Evolutionary conservation across 2,888 invertebrate species (phyloP).

Genomic region (Entomobrya proxima): DNA sequence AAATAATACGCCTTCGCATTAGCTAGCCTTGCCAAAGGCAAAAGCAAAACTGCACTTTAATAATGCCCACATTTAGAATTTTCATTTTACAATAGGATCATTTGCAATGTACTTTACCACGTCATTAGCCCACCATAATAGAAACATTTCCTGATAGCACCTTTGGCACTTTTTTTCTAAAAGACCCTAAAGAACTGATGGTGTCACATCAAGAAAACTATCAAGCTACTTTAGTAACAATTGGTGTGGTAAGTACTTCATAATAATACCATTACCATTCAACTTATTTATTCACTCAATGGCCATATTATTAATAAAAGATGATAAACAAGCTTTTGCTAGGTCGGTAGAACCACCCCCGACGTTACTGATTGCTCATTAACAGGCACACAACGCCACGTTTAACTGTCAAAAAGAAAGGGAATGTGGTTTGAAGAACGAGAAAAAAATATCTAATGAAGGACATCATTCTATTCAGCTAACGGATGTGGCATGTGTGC

Average conservation of each 20-base stretch:
- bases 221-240: too few relatives aligned
- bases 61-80: background rate
- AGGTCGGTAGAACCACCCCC: conserved; percentile 43
- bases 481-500: background rate
- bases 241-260: too few relatives aligned
- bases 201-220: background rate
- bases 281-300: background rate
- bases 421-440: conserved; percentile 31
- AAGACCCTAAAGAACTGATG: background rate
- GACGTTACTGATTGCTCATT: conserved; percentile 36
- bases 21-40: conserved; percentile 46
- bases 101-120: too few relatives aligned
- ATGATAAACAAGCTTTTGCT: conserved; percentile 30
- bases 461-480: conserved; percentile 26
- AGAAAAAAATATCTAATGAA: conserved; percentile 17
- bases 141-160: conserved; percentile 9
- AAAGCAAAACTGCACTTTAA: background rate
- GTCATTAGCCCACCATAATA: background rate
- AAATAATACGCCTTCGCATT: conserved; percentile 44
- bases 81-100: background rate
- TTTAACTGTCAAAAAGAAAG: conserved; percentile 47
- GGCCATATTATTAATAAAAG: background rate
- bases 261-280: too few relatives aligned
- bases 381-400: conserved; percentile 26
- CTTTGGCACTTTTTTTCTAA: conserved; percentile 10